Evolutionary conservation across 2,797 vertebrate species (phyloP).

Genomic region (Sebastes kiyomatsui): DNA sequence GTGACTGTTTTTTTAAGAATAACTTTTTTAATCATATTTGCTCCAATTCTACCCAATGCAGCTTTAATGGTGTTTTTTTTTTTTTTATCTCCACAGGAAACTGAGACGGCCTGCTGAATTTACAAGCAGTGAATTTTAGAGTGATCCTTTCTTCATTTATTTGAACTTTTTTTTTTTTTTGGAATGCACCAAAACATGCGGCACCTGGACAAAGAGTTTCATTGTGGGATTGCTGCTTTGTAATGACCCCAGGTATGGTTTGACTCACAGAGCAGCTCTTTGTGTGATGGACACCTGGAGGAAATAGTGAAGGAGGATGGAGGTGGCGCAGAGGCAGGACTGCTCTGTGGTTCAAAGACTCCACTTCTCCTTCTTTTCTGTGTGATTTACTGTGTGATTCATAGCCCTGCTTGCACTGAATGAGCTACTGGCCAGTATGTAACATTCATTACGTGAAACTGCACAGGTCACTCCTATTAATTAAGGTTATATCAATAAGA

Average conservation of each 20-base stretch:
- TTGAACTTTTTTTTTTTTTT: not conserved
- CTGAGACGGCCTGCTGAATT: not conserved
- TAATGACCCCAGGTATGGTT: conserved; percentile 38
- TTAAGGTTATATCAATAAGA: not conserved
- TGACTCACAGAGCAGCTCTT: conserved; percentile 53
- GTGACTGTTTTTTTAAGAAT: no score
- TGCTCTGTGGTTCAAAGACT: conserved; percentile 35
- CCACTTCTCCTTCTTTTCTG: not conserved
- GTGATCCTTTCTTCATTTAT: conserved; percentile 5
- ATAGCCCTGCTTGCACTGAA: not conserved
- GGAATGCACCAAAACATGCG: conserved; percentile 2
- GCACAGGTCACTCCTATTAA: not conserved
- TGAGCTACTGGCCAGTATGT: not conserved
- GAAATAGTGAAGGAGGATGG: conserved; percentile 46
- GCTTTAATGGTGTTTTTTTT: not conserved
- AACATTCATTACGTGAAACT: conserved; percentile 6
- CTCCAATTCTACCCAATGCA: no score
- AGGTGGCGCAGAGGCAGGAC: conserved; percentile 26
- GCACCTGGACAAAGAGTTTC: conserved; percentile 27
- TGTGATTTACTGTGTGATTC: conserved; percentile 23
- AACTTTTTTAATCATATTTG: no score
- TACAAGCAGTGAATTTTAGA: conserved; percentile 24
- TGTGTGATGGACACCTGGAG: conserved; percentile 65
- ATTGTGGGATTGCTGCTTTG: conserved; percentile 33
- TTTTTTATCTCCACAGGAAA: conserved; percentile 3